Evolutionary conservation across 2,113 vertebrate genomes (phyloP).

Genomic region (Eidolon helvum): DNA sequence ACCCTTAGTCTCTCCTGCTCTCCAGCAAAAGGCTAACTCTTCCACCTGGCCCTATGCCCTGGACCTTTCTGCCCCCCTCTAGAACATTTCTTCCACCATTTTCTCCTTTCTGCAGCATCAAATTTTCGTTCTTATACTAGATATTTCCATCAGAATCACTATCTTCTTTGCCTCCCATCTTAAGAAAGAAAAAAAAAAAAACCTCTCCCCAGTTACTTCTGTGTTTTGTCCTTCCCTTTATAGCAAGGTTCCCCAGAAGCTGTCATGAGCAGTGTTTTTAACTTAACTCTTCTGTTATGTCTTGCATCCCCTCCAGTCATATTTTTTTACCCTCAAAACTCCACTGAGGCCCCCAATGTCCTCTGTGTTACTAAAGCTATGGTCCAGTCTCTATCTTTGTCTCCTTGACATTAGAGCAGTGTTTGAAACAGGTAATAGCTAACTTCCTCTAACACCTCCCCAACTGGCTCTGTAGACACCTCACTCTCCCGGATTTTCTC

Average conservation of each 20-base stretch:
- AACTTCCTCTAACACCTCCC: neutral
- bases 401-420: neutral
- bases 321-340: neutral
- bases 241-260: neutral
- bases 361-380: neutral
- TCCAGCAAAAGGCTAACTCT: rapidly evolving
- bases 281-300: neutral
- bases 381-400: neutral
- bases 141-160: neutral
- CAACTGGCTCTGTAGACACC: neutral
- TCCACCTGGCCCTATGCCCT: neutral
- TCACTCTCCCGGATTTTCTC: neutral
- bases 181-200: neutral
- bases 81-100: neutral
- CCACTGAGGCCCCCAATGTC: neutral
- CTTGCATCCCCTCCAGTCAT: neutral
- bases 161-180: neutral
- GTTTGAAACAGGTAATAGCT: neutral
- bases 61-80: neutral
- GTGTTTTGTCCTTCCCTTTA: neutral
- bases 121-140: neutral
- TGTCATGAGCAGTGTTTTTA: neutral
- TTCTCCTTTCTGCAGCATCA: rapidly evolving
- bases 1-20: neutral
- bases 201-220: neutral